Conservation (phyloP, 2,113 vertebrate species). For the Prinia subflava region DNA sequence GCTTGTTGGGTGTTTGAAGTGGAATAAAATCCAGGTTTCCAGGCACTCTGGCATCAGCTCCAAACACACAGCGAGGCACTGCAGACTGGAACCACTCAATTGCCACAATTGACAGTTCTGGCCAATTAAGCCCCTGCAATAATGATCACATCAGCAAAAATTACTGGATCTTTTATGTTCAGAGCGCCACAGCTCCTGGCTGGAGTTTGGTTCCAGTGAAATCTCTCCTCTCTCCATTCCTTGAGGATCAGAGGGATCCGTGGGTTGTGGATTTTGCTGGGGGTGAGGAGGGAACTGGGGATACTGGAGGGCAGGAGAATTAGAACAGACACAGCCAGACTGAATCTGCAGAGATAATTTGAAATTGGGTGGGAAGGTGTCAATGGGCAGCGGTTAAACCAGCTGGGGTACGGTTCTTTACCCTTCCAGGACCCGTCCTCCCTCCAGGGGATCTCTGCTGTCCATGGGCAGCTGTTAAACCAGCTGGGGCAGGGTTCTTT, state of each 20-base stretch:
- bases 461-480: no score
- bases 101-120: slow-evolving; percentile 40
- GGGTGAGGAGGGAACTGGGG: background rate
- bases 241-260: background rate
- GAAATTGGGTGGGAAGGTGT: no score
- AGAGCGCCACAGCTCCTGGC: background rate
- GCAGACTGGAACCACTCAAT: background rate
- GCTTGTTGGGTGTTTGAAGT: background rate
- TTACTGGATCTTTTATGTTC: background rate
- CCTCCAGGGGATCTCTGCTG: no score
- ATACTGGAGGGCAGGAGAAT: background rate
- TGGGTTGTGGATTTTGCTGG: background rate
- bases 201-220: background rate
- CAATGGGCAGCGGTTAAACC: no score
- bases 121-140: slow-evolving; percentile 16
- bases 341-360: no score
- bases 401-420: no score
- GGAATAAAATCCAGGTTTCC: background rate
- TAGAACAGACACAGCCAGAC: no score
- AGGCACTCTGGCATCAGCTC: background rate
- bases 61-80: background rate
- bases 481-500: no score
- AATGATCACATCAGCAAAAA: slow-evolving; percentile 29
- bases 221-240: background rate
- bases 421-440: no score